Base-by-base conservation (phyloP, 2,888 invertebrate species). In the Acleris cristana region DNA sequence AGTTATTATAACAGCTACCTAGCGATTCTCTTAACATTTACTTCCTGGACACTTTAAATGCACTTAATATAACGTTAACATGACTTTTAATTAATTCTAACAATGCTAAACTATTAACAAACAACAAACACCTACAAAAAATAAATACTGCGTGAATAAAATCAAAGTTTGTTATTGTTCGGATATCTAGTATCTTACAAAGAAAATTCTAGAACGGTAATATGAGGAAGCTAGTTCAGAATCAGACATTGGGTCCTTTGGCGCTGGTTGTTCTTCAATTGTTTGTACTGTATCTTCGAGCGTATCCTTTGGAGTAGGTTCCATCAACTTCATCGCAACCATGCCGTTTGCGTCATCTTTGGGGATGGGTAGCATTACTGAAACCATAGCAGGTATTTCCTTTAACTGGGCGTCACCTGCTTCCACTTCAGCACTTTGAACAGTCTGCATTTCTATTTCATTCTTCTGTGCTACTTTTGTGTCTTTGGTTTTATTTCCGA, bases 211-310 rank as follows among this genome's bases (percentile, higher is more conserved):
- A 7, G 90, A 85, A 71, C 83, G 85, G 65, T 88, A 91, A 72
- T 81, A 91, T 3, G 92, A 92, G n/a, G 92, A 89, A 16, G 91
- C 88, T 21, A 81, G 85, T 67, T 89, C 90, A 2, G 91, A 88
- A 76, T 92, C 92, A 16, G 79, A 61, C 30, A 69, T 69, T 44
- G 74, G 54, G 34, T 82, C 82, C 58, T 78, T 74, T 21, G 26
- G 23, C 59, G 51, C 12, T 21, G 69, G 69, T 49, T 74, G 71
- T 21, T 79, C 76, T 61, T 79, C 78, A 51, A 67, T 71, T 53
- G 55, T 40, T 69, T 73, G 59, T 19, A 44, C 61, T 62, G 68
- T 18, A 26, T 44, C n/a, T 48, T 48, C 58, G 16, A 45, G 18
- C 12, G 45, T 65, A 26, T 73, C 68, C 52, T 62, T 75, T 70